Conservation (phyloP, 2,113 vertebrate genomes). For the Myanophis thanlyinensis region DNA sequence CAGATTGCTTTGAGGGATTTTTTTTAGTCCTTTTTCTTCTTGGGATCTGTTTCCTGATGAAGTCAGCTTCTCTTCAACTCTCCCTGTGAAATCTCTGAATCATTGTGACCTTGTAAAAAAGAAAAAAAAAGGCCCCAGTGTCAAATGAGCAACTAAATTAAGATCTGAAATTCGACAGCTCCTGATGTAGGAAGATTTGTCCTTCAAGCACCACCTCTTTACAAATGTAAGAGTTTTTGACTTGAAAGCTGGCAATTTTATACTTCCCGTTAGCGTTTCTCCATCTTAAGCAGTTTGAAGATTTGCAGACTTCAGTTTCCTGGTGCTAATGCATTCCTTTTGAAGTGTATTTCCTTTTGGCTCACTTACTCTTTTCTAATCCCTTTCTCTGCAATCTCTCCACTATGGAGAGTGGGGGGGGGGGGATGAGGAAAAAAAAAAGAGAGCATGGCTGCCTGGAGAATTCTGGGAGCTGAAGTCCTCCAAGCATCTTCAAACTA, state of each 20-base stretch:
- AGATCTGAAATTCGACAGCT: background rate
- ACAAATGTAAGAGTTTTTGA: background rate
- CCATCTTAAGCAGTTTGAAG: background rate
- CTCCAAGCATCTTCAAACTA: background rate
- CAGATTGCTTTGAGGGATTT: background rate
- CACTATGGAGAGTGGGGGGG: background rate
- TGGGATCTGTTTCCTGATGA: background rate
- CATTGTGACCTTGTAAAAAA: background rate
- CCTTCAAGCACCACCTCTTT: background rate
- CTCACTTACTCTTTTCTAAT: background rate
- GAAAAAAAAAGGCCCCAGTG: background rate
- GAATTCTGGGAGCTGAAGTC: background rate
- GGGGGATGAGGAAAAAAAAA: too few species aligned
- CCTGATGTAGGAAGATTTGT: background rate
- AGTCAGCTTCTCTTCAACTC: background rate
- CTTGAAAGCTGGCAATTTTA: background rate
- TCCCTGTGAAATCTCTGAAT: background rate
- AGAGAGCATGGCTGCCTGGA: background rate
- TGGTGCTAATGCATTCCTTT: background rate
- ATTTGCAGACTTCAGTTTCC: background rate
- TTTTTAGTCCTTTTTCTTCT: background rate
- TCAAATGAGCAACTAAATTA: background rate
- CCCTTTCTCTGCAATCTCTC: background rate
- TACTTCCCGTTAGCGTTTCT: background rate
- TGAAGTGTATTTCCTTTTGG: background rate